Evolutionary conservation across 2,888 invertebrate genomes (phyloP).

Genomic region (Steinernema carpocapsae): DNA sequence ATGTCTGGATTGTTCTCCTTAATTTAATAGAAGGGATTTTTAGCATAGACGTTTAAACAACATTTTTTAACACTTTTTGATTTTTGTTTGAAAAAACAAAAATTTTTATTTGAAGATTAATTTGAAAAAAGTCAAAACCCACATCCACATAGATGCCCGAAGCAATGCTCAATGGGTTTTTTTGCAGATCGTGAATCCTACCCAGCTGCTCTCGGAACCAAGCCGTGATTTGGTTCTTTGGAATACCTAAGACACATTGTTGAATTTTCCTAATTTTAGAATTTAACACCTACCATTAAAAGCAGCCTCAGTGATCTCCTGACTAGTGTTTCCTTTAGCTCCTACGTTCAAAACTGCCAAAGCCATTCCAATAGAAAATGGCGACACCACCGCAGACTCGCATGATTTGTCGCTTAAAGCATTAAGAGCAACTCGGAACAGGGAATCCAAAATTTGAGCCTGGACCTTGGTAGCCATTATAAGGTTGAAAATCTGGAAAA

Average conservation of each 20-base stretch:
- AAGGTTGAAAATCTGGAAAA: not conserved
- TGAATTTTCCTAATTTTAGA: not conserved
- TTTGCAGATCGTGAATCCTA: not conserved
- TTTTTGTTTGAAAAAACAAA: too few relatives aligned
- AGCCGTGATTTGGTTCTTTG: slow-evolving; percentile 5
- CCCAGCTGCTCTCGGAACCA: not conserved
- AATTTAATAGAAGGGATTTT: too few relatives aligned
- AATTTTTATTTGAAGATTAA: not conserved
- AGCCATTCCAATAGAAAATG: slow-evolving; percentile 20
- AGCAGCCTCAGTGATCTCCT: slow-evolving; percentile 23
- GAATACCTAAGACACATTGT: not conserved
- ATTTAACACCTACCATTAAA: not conserved
- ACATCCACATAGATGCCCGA: slow-evolving; percentile 15
- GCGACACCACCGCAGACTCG: slow-evolving; percentile 5
- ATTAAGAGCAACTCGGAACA: not conserved
- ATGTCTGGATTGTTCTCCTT: too few relatives aligned
- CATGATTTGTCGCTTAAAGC: not conserved
- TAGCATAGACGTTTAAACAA: too few relatives aligned
- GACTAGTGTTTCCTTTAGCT: slow-evolving; percentile 14
- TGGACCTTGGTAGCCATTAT: not conserved
- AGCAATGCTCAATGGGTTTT: not conserved
- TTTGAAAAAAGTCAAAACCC: not conserved
- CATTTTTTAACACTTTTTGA: too few relatives aligned
- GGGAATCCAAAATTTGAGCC: not conserved
- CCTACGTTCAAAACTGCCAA: slow-evolving; percentile 7